Evolutionary conservation across 2,888 invertebrate species (phyloP), one percentile per base, ranked within the genome.

Genomic region (Icerya purchasi): DNA sequence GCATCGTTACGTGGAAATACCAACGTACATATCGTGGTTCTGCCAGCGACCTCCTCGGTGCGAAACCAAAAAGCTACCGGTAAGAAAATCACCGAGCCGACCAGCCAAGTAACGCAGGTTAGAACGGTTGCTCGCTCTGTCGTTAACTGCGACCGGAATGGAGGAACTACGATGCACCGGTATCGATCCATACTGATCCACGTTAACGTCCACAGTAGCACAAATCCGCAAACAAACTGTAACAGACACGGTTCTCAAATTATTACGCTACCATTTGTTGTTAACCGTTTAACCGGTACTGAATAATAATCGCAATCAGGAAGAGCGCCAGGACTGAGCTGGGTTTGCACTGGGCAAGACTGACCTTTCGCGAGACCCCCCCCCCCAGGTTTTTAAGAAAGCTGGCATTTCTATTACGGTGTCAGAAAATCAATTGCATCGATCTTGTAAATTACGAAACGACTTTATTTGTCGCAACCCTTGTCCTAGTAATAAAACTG

Each of bases 181-280:
- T 77, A 73, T 22, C 77, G 71, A 67, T 78, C 78, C 69, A 77
- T 75, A 63, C 76, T 77, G 69, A 78, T 77, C 58, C 77, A 69
- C 18, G 77, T 76, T 54, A 78, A 66, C 1, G 77, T 77, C 78
- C 78, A 78, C 25, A 78, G 70, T 8, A 78, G 71, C 24, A 77
- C 77, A 61, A 76, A 76, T 22, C 77, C 77, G 65, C 77, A 76
- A 14, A 77, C 77, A 62, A 77, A 75, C 78, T 78, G 71, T 50
- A 71, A 71, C 53, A 8, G 14, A 36, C 14, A 36, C 36, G 36
- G 14, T 36, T 36, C n/a, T n/a, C n/a, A n/a, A n/a, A n/a, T n/a
- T n/a, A n/a, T n/a, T n/a, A n/a, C n/a, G n/a, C n/a, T n/a, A n/a
- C n/a, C n/a, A n/a, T n/a, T n/a, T n/a, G n/a, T n/a, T n/a, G n/a